Percentiles rank a stretch among this genome's conserved stretches.
Evolutionary conservation across 2,797 vertebrate genomes (phyloP).

Genomic region (Rhynchotus rufescens): DNA sequence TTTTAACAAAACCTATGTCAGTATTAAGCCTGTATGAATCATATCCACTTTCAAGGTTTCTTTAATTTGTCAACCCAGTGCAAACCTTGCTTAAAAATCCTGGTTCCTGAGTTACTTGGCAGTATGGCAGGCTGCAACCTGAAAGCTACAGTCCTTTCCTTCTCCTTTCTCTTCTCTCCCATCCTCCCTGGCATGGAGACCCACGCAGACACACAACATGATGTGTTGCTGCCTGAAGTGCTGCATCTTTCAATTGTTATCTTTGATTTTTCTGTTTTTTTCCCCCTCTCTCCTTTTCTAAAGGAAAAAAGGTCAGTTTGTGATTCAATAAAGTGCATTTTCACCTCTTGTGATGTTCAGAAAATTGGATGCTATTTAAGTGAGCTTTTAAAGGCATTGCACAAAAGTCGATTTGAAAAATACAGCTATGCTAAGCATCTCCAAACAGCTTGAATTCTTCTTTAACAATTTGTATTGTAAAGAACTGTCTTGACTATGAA

Average conservation of each 20-base stretch:
- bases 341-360: not conserved
- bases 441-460: not conserved
- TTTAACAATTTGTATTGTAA: not conserved
- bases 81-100: not conserved
- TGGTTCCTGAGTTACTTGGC: not conserved
- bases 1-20: not conserved
- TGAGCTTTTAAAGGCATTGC: not conserved
- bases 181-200: not conserved
- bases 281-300: not conserved
- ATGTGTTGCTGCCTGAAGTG: not conserved
- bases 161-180: not conserved
- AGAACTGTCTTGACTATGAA: not conserved
- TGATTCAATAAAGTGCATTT: not conserved
- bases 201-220: not conserved
- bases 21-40: not conserved
- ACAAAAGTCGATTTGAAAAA: not conserved
- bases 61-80: constrained; percentile 1
- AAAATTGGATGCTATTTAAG: not conserved
- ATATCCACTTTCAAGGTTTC: not conserved
- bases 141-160: not conserved
- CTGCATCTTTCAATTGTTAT: not conserved
- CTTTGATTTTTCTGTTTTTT: not conserved
- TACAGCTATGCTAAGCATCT: not conserved
- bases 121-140: not conserved
- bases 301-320: not conserved